These are phyloP conservation scores for Incurvaria masculella DNA, from an alignment of 2,888 invertebrate species.

Conservation along the genomic window DNA sequence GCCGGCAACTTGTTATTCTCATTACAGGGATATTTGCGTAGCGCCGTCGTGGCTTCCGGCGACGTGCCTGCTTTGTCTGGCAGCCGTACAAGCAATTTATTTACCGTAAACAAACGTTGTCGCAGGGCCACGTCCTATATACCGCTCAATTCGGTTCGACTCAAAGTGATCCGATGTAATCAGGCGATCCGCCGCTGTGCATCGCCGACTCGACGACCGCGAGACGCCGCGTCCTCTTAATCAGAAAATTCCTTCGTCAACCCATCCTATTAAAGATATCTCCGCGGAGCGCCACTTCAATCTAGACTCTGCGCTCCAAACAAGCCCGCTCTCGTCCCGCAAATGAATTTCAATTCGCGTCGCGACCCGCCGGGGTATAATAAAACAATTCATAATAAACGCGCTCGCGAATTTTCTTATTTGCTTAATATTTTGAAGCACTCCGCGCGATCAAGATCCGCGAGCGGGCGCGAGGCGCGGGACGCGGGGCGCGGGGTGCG, in stretches of 20 bases:
- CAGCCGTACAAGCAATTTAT: constrained; percentile 20
- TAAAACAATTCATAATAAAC: constrained; percentile 27
- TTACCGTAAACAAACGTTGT: no score
- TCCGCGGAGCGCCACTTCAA: constrained; percentile 2
- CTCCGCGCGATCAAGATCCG: background rate
- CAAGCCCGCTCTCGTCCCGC: constrained; percentile 4
- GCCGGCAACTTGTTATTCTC: constrained; percentile 27
- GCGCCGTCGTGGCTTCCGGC: constrained; percentile 11
- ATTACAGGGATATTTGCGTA: constrained; percentile 15
- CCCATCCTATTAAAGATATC: constrained; percentile 5
- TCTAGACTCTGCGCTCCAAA: constrained; percentile 4
- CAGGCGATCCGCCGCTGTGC: no score
- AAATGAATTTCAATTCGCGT: background rate
- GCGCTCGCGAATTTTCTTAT: constrained; percentile 22
- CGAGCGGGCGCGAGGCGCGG: constrained; percentile 6
- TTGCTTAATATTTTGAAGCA: constrained; percentile 23
- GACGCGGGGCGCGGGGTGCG: constrained; percentile 13
- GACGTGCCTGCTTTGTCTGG: constrained; percentile 7
- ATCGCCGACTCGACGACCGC: no score
- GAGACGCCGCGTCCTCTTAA: constrained; percentile 4
- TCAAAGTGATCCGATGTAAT: no score
- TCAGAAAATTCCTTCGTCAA: constrained; percentile 6
- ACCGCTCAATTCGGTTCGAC: no score
- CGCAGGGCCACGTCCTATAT: no score
- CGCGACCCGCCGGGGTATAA: constrained; percentile 19